These are phyloP conservation scores for Sialia sialis DNA, from an alignment of 2,113 vertebrate genomes.

Conservation along the genomic window DNA sequence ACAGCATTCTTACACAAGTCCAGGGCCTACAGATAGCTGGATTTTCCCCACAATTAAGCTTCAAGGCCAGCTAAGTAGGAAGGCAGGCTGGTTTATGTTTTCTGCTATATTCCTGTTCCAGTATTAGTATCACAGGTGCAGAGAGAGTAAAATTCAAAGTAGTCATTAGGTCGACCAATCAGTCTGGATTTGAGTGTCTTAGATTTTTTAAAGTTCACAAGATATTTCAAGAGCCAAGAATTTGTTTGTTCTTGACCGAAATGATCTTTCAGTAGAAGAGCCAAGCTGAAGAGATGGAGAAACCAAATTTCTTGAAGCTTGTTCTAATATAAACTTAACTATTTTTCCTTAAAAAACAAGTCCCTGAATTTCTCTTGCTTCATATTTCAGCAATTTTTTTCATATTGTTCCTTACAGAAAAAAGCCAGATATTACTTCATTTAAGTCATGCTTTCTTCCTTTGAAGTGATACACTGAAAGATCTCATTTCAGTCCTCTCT, in stretches of 20 bases:
- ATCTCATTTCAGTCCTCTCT: not conserved
- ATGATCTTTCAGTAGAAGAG: not conserved
- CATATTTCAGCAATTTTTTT: not conserved
- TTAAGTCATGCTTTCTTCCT: not conserved
- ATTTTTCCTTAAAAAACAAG: not conserved
- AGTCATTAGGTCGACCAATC: not conserved
- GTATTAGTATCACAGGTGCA: not conserved
- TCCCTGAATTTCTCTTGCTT: not conserved
- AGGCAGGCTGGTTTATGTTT: not conserved
- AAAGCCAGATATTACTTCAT: not conserved
- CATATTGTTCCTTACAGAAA: not conserved
- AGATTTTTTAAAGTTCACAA: not conserved
- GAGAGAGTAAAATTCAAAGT: not conserved
- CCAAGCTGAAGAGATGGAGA: not conserved
- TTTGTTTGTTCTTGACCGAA: not conserved
- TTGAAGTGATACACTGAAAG: not conserved
- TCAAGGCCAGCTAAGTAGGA: not conserved
- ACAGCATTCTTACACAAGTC: rapidly evolving
- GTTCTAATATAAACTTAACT: not conserved
- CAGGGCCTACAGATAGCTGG: not conserved
- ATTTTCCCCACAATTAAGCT: not conserved
- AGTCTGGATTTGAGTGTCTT: not conserved
- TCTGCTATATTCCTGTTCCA: not conserved
- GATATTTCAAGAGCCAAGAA: not conserved
- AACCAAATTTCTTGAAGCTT: not conserved